These are phyloP conservation scores for Hirtodrosophila cameraria DNA, from an alignment of 2,888 invertebrate genomes.

Conservation along the genomic window DNA sequence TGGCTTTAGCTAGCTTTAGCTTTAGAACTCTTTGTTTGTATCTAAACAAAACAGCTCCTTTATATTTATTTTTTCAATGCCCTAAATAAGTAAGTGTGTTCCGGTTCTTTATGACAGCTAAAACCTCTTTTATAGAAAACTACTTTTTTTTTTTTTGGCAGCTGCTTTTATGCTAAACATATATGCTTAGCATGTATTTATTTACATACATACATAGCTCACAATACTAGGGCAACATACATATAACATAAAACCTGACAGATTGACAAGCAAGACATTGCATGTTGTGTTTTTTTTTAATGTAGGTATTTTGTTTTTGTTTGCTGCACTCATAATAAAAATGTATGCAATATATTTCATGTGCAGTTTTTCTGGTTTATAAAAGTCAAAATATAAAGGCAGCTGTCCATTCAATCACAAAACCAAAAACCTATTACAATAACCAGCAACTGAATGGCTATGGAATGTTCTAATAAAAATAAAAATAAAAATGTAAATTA, in stretches of 20 bases:
- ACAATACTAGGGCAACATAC: constrained; percentile 38
- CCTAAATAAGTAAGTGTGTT: constrained; percentile 39
- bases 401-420: constrained; percentile 38
- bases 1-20: not conserved
- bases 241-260: constrained; percentile 7
- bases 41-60: not conserved
- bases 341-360: constrained; percentile 3
- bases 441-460: too few species aligned
- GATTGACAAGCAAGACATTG: constrained; percentile 11
- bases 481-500: constrained; percentile 45
- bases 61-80: constrained; percentile 5
- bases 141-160: constrained; percentile 31
- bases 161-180: constrained; percentile 3
- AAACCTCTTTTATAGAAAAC: constrained; percentile 46
- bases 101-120: constrained; percentile 35
- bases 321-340: constrained; percentile 42
- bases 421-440: not conserved
- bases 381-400: constrained; percentile 29
- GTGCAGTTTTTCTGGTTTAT: constrained; percentile 27
- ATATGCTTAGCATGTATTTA: constrained; percentile 6
- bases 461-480: not conserved
- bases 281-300: constrained; percentile 2
- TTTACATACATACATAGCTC: constrained; percentile 16
- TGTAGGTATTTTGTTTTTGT: constrained; percentile 3
- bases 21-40: too few species aligned